A percentile compares a stretch with the other conserved stretches of the same genome.
These are phyloP conservation scores for Himalopsyche anomala DNA, from an alignment of 2,888 invertebrate genomes.

Conservation along the genomic window DNA sequence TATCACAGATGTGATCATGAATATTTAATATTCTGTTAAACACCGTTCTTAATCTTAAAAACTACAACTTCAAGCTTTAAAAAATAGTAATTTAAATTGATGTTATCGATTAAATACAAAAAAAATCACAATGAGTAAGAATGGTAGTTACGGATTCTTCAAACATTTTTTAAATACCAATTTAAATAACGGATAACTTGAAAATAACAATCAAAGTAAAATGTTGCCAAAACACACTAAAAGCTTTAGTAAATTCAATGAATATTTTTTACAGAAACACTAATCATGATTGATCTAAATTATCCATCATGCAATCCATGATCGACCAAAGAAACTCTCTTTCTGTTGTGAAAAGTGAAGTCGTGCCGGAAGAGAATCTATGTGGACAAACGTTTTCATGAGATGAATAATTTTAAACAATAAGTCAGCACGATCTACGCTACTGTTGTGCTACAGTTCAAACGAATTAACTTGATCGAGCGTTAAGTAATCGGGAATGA, in stretches of 20 bases:
- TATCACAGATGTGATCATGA: too few relatives aligned
- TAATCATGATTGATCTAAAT: conserved; percentile 36
- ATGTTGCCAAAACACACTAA: too few relatives aligned
- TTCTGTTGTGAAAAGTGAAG: conserved; percentile 14
- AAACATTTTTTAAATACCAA: too few relatives aligned
- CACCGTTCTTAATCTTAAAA: too few relatives aligned
- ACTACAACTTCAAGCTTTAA: too few relatives aligned
- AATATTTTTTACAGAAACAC: neutral
- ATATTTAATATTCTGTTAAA: too few relatives aligned
- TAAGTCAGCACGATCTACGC: conserved; percentile 62
- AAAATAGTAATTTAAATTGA: too few relatives aligned
- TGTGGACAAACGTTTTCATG: conserved; percentile 51
- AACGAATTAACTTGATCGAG: conserved; percentile 64
- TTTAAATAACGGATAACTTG: too few relatives aligned
- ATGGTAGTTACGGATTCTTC: too few relatives aligned
- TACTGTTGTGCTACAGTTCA: conserved; percentile 48
- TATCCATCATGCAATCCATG: conserved; percentile 28
- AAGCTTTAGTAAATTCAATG: neutral
- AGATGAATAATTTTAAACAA: conserved; percentile 63
- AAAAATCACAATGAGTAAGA: too few relatives aligned
- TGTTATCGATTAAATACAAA: too few relatives aligned
- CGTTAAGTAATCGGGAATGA: conserved; percentile 58
- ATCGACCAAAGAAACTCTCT: conserved; percentile 29
- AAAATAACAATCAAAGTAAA: too few relatives aligned
- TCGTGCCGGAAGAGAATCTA: conserved; percentile 28